Percentiles rank a stretch among this genome's conserved stretches.
Evolutionary conservation across 2,888 invertebrate species (phyloP).

Genomic region (Caenorhabditis afra): DNA sequence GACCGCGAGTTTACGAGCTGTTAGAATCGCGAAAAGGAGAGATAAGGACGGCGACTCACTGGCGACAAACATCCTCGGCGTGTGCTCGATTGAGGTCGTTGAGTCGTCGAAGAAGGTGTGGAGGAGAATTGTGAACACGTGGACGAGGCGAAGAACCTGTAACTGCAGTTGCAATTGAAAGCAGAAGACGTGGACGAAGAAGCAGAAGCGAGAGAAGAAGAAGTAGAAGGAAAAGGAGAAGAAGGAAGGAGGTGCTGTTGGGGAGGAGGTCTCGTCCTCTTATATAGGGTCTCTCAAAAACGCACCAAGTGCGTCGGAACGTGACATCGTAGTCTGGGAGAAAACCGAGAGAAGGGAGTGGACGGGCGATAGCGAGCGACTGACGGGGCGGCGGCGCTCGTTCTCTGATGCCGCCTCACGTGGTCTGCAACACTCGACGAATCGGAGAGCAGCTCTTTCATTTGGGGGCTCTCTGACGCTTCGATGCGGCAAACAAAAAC

Average conservation of each 20-base stretch:
- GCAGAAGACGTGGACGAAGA: too few relatives aligned
- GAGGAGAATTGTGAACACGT: slow-evolving; percentile 30
- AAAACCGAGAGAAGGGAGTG: slow-evolving; percentile 12
- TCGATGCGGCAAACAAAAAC: not conserved
- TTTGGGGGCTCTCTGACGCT: slow-evolving; percentile 26
- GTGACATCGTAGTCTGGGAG: slow-evolving; percentile 53
- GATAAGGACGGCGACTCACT: slow-evolving; percentile 19
- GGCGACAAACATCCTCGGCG: slow-evolving; percentile 50
- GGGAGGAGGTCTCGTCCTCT: not conserved
- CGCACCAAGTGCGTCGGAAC: slow-evolving; percentile 54
- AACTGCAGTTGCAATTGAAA: too few relatives aligned
- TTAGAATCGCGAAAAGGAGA: not conserved
- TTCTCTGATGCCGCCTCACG: slow-evolving; percentile 47
- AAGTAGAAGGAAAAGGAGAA: slow-evolving; percentile 13
- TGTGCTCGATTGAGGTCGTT: slow-evolving; percentile 30
- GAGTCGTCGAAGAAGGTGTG: slow-evolving; percentile 47
- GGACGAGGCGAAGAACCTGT: not conserved
- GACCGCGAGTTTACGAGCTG: slow-evolving; percentile 9
- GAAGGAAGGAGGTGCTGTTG: not conserved
- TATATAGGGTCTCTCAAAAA: slow-evolving; percentile 46
- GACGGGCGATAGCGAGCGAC: slow-evolving; percentile 18
- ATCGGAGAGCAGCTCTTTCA: slow-evolving; percentile 10
- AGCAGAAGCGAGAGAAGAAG: not conserved
- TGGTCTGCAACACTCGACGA: slow-evolving; percentile 38
- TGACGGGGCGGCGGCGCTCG: slow-evolving; percentile 28